Conservation (phyloP, 2,113 vertebrate genomes). For the Crotalus horridus region DNA sequence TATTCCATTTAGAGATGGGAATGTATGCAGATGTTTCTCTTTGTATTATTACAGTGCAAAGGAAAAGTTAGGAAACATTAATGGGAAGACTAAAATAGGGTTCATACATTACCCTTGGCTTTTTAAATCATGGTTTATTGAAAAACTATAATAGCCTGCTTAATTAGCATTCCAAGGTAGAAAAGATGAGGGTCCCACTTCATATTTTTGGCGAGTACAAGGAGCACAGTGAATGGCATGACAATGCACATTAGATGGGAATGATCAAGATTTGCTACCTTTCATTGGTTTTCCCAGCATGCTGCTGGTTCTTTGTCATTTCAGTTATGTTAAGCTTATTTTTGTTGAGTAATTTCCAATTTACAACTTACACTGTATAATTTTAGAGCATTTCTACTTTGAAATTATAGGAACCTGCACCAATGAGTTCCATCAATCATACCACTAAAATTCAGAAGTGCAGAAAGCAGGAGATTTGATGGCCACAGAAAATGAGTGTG, state of each 20-base stretch:
- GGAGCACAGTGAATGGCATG: not conserved
- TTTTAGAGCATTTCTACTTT: not conserved
- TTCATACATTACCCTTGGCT: not conserved
- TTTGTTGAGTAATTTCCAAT: not conserved
- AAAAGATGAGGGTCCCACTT: not conserved
- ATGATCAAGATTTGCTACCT: not conserved
- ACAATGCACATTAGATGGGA: not conserved
- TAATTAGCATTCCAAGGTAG: not conserved
- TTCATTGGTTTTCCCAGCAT: not conserved
- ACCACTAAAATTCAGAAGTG: not conserved
- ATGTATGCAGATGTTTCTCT: not conserved
- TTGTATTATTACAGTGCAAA: not conserved
- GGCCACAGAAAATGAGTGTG: not conserved
- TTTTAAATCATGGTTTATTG: not conserved
- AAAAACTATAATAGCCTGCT: not conserved
- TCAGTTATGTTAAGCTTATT: not conserved
- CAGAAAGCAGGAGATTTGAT: not conserved
- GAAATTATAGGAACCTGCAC: not conserved
- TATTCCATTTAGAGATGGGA: not conserved
- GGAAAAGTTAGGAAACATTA: not conserved
- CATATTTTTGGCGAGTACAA: not conserved
- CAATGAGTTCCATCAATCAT: not conserved
- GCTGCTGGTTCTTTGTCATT: not conserved
- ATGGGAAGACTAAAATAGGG: not conserved
- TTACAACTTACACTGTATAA: not conserved